A percentile compares a stretch with the other conserved stretches of the same genome.
These are phyloP conservation scores for Zonitis immaculata DNA, from an alignment of 2,888 invertebrate species.

Conservation along the genomic window DNA sequence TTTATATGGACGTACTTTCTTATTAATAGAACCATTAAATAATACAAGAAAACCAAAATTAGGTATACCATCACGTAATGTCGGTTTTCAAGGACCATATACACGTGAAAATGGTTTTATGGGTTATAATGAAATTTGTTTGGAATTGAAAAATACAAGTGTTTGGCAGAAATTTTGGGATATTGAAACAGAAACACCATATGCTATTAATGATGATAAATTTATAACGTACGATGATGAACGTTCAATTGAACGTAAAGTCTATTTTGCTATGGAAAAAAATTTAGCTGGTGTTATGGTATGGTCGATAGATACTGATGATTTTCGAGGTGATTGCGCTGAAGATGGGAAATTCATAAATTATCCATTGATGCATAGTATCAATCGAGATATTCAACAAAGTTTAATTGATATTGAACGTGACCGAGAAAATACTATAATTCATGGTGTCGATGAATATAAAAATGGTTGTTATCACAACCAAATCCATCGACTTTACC, in stretches of 20 bases:
- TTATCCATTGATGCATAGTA: slow-evolving; percentile 67
- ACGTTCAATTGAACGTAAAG: slow-evolving; percentile 69
- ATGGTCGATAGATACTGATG: slow-evolving; percentile 88
- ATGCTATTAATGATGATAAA: slow-evolving; percentile 56
- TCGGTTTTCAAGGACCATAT: slow-evolving; percentile 72
- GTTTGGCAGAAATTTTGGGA: slow-evolving; percentile 72
- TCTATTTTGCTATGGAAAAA: slow-evolving; percentile 59
- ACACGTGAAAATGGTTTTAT: slow-evolving; percentile 78
- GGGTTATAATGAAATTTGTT: slow-evolving; percentile 84
- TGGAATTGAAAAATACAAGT: slow-evolving; percentile 56
- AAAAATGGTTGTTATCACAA: neutral
- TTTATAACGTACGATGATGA: slow-evolving; percentile 75
- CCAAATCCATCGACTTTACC: neutral
- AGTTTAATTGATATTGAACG: slow-evolving; percentile 52
- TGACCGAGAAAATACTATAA: slow-evolving; percentile 48
- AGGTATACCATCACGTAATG: slow-evolving; percentile 53
- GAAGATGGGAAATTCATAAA: slow-evolving; percentile 52
- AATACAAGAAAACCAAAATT: slow-evolving; percentile 46
- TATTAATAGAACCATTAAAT: slow-evolving; percentile 50
- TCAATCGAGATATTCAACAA: slow-evolving; percentile 62
- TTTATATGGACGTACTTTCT: slow-evolving; percentile 77
- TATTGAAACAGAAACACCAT: slow-evolving; percentile 59
- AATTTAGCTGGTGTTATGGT: slow-evolving; percentile 77
- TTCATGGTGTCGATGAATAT: slow-evolving; percentile 17
- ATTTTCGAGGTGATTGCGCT: slow-evolving; percentile 68